A percentile compares a stretch with the other conserved stretches of the same genome.
phyloP scores from a whole-genome alignment of 2,797 vertebrate species.

The Notolepis coatsorum region DNA sequence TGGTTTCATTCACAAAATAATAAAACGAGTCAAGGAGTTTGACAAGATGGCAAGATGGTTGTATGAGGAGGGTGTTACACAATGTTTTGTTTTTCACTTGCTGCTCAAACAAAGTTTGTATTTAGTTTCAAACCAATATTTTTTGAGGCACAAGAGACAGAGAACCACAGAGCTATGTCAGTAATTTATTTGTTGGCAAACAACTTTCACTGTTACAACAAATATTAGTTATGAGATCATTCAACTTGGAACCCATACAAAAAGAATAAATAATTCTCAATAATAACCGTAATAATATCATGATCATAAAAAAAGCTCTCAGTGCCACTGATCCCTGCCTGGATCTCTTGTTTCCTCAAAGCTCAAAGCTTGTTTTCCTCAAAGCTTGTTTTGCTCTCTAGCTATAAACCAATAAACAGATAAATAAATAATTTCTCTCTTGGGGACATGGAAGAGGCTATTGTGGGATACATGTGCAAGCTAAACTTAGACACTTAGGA shows the following conservation, averaged over 20 bases:
- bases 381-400: slow-evolving; percentile 68
- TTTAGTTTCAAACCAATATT: slow-evolving; percentile 25
- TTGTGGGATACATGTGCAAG: slow-evolving; percentile 79
- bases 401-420: slow-evolving; percentile 80
- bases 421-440: slow-evolving; percentile 92
- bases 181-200: slow-evolving; percentile 99
- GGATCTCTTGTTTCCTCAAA: slow-evolving; percentile 42
- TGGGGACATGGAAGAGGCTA: slow-evolving; percentile 60
- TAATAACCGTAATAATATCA: slow-evolving; percentile 86
- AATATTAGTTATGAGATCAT: slow-evolving; percentile 99
- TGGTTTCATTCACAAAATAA: no score
- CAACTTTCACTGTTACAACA: slow-evolving; percentile 99
- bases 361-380: slow-evolving; percentile 46
- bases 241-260: slow-evolving; percentile 97
- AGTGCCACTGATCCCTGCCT: slow-evolving; percentile 73
- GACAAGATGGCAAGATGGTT: no score
- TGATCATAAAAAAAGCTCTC: slow-evolving; percentile 81
- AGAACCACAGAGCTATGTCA: slow-evolving; percentile 89
- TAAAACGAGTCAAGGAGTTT: no score
- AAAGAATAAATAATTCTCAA: slow-evolving; percentile 96
- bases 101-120: no score
- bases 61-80: no score
- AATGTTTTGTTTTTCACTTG: no score
- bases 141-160: slow-evolving; percentile 51
- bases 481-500: slow-evolving; percentile 78